Evolutionary conservation across 2,888 invertebrate genomes (phyloP), one percentile per base, ranked within the genome.

Genomic region (Anodontia alba): DNA sequence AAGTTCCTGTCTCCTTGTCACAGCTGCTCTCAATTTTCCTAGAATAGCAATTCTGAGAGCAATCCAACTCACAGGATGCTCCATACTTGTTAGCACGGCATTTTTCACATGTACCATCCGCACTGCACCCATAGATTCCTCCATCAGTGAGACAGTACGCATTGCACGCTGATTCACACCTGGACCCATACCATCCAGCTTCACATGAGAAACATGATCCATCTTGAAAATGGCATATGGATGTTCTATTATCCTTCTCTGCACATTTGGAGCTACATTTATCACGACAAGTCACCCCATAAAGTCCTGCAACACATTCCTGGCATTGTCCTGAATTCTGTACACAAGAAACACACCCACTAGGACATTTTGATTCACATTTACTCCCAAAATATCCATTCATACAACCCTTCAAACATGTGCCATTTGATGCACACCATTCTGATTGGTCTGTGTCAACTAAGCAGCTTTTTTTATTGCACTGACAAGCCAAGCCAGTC

Each of bases 381-480:
- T 29, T 54, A 20, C 17, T 15, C 7, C 76, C 78, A 43, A 46
- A 67, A 17, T 69, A 76, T 15, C 78, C 78, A 42, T 49, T 43
- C 26, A 43, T 42, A 62, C 84, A 84, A 3, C 81, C 81, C 51
- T 75, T 77, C 51, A 79, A 38, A 42, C 81, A 84, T 12, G 51
- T 51, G 0, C 84, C 84, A 67, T 79, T 67, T 12, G 10, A 29
- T 36, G 42, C 23, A 73, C 84, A 84, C 84, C 84, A 84, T 33
- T 74, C 38, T 20, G 57, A 17, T 8, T 76, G 33, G 17, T 49
- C 29, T 31, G 62, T 68, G 17, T 68, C 46, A 1, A 67, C 26
- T 7, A 17, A 38, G 51, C 84, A 79, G n/a, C 66, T 49, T 33
- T 75, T 62, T 29, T 10, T 36, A 43, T 79, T 77, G 46, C 77